Evolutionary conservation across 1,140 invertebrate genomes (phyloP), one percentile per base, ranked within the genome.

Genomic region (Drosophila sucinea): DNA sequence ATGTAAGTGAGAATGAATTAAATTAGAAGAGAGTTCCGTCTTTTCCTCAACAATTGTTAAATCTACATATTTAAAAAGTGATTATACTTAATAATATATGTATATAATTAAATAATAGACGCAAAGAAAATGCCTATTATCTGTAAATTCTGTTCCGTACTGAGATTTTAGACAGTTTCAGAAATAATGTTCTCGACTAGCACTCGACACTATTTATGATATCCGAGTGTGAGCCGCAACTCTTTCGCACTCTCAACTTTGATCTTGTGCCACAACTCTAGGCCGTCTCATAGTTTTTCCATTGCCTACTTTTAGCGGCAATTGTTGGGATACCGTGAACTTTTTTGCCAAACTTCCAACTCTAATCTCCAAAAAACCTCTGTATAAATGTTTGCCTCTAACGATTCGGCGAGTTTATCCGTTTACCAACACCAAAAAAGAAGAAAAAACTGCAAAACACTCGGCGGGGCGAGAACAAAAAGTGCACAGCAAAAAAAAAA

Each of bases 361-460:
- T 78, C 57, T 70, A 61, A 60, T 63, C 75, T 76, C 63, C 56
- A 65, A 44, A 67, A 63, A 51, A 51, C 23, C 7, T 51, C 44
- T 77, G 32, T 57, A 70, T 89, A 89, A 87, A 89, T 56, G 85
- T 67, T 86, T 75, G 86, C 74, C 67, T 81, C 57, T 63, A 60
- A 64, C 73, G 67, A 81, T 73, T 81, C 73, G 83, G 72, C 61
- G 77, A 78, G 73, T 89, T 84, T 69, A 74, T 72, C 57, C 77
- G 80, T 87, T 84, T 87, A 89, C 69, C 80, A 87, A 70, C 75
- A 69, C 83, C 69, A 66, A 54, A 75, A 83, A 78, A 76, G 29
- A 10, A 29, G 57, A 7, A 60, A 54, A 71, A 57, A 74, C 54
- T 74, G 40, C 60, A 73, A 76, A 75, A 66, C 71, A 74, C 71